Evolutionary conservation across 2,113 vertebrate species (phyloP).

Genomic region (Lamprotornis superbus): DNA sequence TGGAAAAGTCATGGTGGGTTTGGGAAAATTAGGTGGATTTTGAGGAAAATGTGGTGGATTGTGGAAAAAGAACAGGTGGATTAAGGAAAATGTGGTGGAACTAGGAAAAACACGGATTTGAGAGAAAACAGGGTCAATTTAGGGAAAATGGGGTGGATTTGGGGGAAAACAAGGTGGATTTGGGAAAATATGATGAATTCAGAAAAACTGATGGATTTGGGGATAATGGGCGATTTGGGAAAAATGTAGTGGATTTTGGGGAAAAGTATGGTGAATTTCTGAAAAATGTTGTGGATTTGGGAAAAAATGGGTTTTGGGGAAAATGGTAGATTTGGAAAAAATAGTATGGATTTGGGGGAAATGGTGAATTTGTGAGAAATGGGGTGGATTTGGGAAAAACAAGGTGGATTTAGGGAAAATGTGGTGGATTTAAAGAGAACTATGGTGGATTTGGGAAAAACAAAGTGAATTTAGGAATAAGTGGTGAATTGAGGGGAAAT

Average conservation of each 20-base stretch:
- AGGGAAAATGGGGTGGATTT: not conserved
- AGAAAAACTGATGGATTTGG: not conserved
- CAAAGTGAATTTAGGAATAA: not conserved
- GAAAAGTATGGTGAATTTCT: not conserved
- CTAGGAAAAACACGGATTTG: not conserved
- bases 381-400: not conserved
- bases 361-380: not conserved
- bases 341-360: not conserved
- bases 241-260: not conserved
- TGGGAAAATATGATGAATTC: not conserved
- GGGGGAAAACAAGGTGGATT: not conserved
- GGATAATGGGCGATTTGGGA: not conserved
- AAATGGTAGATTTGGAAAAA: not conserved
- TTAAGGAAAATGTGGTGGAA: not conserved
- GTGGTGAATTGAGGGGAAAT: not conserved
- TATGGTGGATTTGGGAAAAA: not conserved
- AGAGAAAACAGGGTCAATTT: not conserved
- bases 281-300: not conserved
- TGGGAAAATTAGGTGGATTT: not conserved
- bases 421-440: not conserved
- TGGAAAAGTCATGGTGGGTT: not conserved
- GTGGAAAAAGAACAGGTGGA: too few relatives aligned
- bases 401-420: not conserved
- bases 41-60: not conserved
- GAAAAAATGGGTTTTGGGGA: too few relatives aligned